Conservation (phyloP, 2,888 invertebrate species). For the Agrochola lychnidis region DNA sequence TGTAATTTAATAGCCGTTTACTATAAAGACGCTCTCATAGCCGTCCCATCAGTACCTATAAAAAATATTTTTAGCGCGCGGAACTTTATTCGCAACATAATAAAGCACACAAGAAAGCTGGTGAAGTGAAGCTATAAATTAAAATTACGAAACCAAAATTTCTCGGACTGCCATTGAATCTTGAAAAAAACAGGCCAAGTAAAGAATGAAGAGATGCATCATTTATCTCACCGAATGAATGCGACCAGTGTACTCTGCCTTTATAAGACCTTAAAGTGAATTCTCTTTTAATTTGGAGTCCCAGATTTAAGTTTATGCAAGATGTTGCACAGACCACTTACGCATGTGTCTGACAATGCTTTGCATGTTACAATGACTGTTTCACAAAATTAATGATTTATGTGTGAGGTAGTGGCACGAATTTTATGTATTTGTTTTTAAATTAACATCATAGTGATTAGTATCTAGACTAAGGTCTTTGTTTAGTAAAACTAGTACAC, state of each 20-base stretch:
- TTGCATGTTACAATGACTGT: conserved; percentile 67
- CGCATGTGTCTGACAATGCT: conserved; percentile 67
- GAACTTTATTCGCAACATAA: conserved; percentile 25
- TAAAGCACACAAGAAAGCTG: conserved; percentile 42
- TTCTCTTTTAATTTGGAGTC: conserved; percentile 60
- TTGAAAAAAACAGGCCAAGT: conserved; percentile 45
- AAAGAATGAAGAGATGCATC: conserved; percentile 54
- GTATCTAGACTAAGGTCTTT: not conserved
- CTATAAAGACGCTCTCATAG: not conserved
- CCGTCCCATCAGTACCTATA: not conserved
- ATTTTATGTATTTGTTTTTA: conserved; percentile 45
- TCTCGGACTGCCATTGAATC: conserved; percentile 43
- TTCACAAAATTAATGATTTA: conserved; percentile 68
- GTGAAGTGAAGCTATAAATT: conserved; percentile 60
- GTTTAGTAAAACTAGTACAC: not conserved
- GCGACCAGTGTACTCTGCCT: conserved; percentile 25
- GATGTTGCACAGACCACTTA: conserved; percentile 68
- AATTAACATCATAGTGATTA: conserved; percentile 14
- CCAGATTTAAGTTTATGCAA: conserved; percentile 72
- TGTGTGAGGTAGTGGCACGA: conserved; percentile 53
- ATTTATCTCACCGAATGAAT: conserved; percentile 54
- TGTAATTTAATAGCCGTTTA: not conserved
- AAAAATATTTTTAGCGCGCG: not conserved
- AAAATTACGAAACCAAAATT: conserved; percentile 57
- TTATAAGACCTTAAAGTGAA: conserved; percentile 48